These are phyloP conservation scores for Augochlora pura DNA, from an alignment of 1,140 invertebrate species.

Conservation along the genomic window DNA sequence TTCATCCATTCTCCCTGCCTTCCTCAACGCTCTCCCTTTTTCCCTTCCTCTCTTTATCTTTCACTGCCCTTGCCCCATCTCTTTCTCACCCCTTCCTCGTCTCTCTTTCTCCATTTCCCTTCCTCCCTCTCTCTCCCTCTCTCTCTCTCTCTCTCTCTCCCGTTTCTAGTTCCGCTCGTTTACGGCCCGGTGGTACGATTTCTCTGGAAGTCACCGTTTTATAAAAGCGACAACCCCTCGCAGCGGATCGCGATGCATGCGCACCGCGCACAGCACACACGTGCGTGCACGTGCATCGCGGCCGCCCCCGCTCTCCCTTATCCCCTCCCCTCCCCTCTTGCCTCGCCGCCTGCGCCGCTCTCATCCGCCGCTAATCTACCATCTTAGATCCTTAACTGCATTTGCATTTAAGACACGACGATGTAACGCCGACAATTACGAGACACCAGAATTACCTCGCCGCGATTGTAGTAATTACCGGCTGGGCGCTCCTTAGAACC, in stretches of 20 bases:
- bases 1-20: background rate
- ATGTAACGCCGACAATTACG: constrained; percentile 63
- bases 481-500: constrained; percentile 14
- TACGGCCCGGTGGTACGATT: background rate
- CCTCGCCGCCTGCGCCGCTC: background rate
- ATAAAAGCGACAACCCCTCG: constrained; percentile 28
- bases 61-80: too few relatives aligned
- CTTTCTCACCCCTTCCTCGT: too few relatives aligned
- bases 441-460: constrained; percentile 61
- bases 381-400: constrained; percentile 65
- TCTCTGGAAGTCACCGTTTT: constrained; percentile 23
- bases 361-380: constrained; percentile 46
- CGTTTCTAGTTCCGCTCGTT: background rate
- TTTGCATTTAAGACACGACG: constrained; percentile 62
- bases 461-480: constrained; percentile 64
- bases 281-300: constrained; percentile 4
- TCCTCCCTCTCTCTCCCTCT: background rate
- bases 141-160: background rate
- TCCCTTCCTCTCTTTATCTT: background rate
- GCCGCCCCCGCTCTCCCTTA: background rate
- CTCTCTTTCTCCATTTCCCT: background rate
- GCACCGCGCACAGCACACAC: background rate
- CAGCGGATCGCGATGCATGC: constrained; percentile 21
- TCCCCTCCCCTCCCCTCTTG: background rate
- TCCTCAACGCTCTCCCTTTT: too few relatives aligned